Base-by-base conservation (phyloP, 2,888 invertebrate genomes). In the Mesodorylaimus sp. region DNA sequence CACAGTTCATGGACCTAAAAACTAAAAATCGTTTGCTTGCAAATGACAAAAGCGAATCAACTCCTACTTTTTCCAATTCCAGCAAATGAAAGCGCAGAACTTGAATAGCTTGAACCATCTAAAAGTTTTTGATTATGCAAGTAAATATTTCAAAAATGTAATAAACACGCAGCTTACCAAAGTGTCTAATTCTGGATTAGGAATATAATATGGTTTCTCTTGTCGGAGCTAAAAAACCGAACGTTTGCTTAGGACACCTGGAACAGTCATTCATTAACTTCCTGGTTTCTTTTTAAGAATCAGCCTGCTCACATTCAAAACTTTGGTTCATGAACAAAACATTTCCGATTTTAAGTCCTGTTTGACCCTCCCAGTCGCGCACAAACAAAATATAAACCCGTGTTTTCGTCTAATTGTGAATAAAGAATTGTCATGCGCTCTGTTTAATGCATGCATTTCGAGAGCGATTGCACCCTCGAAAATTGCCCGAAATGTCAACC, bases 21-120 rank as follows among this genome's bases (percentile, higher is more conserved):
- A 27, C 21, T 21, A n/a, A 32, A 32, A 10, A 16, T 32, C 16
- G 16, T 32, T 32, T 32, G 32, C 16, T 32, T 10, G 32, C 32
- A 32, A 10, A 32, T 32, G 16, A 16, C 10, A 16, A 13, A 10
- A 32, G 32, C 16, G 32, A 10, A 13, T 13, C 32, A 32, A 39
- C 10, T 19, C 41, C 21, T 75, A 95, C 95, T 86, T 99, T 99
- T 87, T 97, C 97, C 78, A 97, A 82, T 79, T 97, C 97, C 79
- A 97, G 81, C 74, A 97, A 83, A 79, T 97, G 97, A 84, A 97
- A 95, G 79, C 97, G 86, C 76, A 97, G 81, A 72, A 99, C 97
- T 80, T 97, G 95, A 76, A 99, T 97, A 72, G 97, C 91, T 79
- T 97, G 95, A 73, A 99, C 91, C 97, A 97, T 99, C 93, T 95